phyloP scores from a whole-genome alignment of 2,888 invertebrate species.

The Morpho helenor region DNA sequence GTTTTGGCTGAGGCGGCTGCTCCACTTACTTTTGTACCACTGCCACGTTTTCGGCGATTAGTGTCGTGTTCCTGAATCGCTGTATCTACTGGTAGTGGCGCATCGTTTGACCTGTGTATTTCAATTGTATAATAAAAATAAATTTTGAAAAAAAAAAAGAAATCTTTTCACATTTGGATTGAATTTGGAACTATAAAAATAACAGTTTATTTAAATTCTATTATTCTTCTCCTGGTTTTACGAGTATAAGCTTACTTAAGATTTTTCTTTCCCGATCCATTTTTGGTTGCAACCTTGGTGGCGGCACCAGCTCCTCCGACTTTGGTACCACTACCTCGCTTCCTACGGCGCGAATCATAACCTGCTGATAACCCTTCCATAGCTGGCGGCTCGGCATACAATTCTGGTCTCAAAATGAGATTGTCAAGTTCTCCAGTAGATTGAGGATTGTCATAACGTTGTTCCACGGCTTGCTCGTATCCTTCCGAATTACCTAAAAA shows the following conservation, averaged over 20 bases:
- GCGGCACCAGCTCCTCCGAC: conserved; percentile 71
- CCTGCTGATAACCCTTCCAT: conserved; percentile 61
- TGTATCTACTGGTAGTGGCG: conserved; percentile 54
- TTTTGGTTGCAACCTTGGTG: conserved; percentile 70
- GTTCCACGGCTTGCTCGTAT: conserved; percentile 63
- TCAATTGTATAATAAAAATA: not conserved
- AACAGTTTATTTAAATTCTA: not conserved
- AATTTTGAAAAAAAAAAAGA: not conserved
- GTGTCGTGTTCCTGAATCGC: conserved; percentile 53
- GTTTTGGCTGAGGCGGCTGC: conserved; percentile 71
- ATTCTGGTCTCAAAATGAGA: conserved; percentile 80
- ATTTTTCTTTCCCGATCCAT: conserved; percentile 69
- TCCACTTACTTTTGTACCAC: conserved; percentile 67
- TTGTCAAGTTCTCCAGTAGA: conserved; percentile 75
- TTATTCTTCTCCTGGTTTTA: too few species aligned
- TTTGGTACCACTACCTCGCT: conserved; percentile 68
- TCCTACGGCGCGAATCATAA: conserved; percentile 63
- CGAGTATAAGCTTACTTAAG: conserved; percentile 49
- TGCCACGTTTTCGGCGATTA: conserved; percentile 63
- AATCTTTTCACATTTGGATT: too few species aligned
- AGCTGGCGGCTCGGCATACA: conserved; percentile 80
- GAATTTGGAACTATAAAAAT: not conserved
- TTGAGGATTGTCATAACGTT: conserved; percentile 58
- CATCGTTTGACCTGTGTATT: conserved; percentile 51
- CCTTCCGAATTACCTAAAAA: conserved; percentile 65